phyloP scores from a whole-genome alignment of 2,888 invertebrate genomes.

The Tenthredo livida region DNA sequence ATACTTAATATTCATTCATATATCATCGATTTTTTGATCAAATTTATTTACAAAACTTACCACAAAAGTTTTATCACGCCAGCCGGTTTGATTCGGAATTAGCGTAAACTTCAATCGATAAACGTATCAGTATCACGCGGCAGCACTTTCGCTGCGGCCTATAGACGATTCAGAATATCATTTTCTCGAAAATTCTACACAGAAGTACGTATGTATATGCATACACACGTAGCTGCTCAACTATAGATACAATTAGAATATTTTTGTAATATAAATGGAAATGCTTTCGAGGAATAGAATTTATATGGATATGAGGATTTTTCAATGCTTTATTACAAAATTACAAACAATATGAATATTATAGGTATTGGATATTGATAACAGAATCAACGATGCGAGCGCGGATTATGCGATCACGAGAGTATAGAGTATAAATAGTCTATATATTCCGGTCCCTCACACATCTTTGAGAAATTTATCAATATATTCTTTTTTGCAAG shows the following conservation, averaged over 20 bases:
- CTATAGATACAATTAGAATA: neutral
- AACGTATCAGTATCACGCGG: neutral
- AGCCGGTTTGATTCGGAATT: neutral
- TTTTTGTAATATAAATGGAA: neutral
- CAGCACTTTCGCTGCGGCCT: neutral
- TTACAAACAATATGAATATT: neutral
- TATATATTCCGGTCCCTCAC: neutral
- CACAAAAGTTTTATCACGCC: neutral
- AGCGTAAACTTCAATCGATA: neutral
- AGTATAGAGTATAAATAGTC: neutral
- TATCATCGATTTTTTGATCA: neutral
- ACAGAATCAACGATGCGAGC: neutral
- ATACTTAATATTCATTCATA: neutral
- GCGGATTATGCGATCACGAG: neutral
- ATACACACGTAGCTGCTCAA: neutral
- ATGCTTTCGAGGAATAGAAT: neutral
- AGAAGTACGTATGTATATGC: no score
- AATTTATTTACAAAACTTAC: neutral
- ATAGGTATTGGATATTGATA: neutral
- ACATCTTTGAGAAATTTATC: slow-evolving; percentile 66
- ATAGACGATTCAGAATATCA: neutral
- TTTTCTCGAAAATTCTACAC: neutral
- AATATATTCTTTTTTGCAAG: slow-evolving; percentile 73
- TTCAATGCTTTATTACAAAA: slow-evolving; percentile 27
- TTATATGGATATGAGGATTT: neutral